Base-by-base conservation (phyloP, 1,140 invertebrate genomes). In the Aphelenchoides fujianensis region DNA sequence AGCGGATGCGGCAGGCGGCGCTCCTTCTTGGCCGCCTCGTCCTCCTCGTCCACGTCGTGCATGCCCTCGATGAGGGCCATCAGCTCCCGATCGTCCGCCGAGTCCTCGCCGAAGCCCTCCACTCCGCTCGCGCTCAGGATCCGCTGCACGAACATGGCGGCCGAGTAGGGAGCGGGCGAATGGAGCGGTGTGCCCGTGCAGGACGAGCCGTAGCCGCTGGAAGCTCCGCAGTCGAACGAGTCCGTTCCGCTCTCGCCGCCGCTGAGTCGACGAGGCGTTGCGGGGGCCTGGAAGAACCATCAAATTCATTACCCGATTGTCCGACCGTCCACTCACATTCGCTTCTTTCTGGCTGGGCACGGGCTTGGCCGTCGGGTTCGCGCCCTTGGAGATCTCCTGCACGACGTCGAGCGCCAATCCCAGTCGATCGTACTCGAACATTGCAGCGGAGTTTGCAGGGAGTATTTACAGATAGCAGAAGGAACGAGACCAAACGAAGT, bases 371-470 rank as follows among this genome's bases (percentile, higher is more conserved):
- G n/a, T n/a, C n/a, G n/a, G n/a, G n/a, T n/a, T n/a, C 3, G 68
- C 28, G 19, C 31, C 12, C 2, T 57, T 57, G 28, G 62, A 36
- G 35, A 74, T 30, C 64, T 76, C 63, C 69, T 76, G 55, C 41
- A 68, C 75, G 27, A 74, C 71, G 68, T 79, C 77, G 9, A 79
- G 68, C 30, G 77, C 76, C 41, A 48, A 48, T 48, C 41, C 41
- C 28, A 79, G 69, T 57, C 76, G 76, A 48, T 79, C 77, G 78
- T 79, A 79, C 59, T 79, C 77, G 63, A 79, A 79, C 77, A 79
- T 79, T 76, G n/a, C n/a, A n/a, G n/a, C n/a, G n/a, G n/a, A n/a
- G n/a, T n/a, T n/a, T n/a, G n/a, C n/a, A n/a, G n/a, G n/a, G n/a
- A n/a, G n/a, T n/a, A n/a, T n/a, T n/a, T n/a, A n/a, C n/a, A n/a